Evolutionary conservation across 2,888 invertebrate species (phyloP).

Genomic region (Neoascia interrupta): DNA sequence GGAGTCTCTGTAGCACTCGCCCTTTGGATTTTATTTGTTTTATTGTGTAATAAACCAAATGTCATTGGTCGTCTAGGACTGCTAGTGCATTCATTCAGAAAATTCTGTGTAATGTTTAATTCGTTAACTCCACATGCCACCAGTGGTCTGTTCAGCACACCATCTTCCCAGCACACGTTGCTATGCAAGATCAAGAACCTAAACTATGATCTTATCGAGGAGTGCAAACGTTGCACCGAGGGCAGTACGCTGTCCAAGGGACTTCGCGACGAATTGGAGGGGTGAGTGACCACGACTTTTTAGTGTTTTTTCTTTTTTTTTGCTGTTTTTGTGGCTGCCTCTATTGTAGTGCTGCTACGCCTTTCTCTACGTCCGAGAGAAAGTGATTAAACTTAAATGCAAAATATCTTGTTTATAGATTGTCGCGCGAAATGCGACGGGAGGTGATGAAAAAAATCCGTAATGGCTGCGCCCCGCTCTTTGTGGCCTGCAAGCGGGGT

Average conservation of each 20-base stretch:
- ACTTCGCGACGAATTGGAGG: slow-evolving; percentile 76
- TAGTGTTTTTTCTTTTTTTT: slow-evolving; percentile 3
- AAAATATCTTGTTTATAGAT: too few species aligned
- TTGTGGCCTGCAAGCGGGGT: slow-evolving; percentile 84
- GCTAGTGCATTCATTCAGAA: slow-evolving; percentile 25
- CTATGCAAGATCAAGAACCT: slow-evolving; percentile 75
- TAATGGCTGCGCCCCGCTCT: slow-evolving; percentile 90
- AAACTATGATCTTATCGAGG: slow-evolving; percentile 76
- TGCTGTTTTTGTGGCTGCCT: not conserved
- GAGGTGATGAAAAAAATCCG: slow-evolving; percentile 85
- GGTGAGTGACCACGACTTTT: slow-evolving; percentile 72
- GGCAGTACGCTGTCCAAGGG: slow-evolving; percentile 75
- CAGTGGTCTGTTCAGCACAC: slow-evolving; percentile 42
- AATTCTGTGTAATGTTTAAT: slow-evolving; percentile 50
- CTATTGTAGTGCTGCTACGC: too few species aligned
- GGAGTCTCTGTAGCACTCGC: slow-evolving; percentile 1
- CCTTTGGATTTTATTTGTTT: not conserved
- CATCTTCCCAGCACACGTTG: slow-evolving; percentile 55
- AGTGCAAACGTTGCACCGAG: slow-evolving; percentile 76
- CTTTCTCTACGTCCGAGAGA: too few species aligned
- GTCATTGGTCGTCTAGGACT: slow-evolving; percentile 12
- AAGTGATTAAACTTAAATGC: slow-evolving; percentile 2
- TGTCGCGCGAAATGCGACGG: slow-evolving; percentile 83
- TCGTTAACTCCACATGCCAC: slow-evolving; percentile 47
- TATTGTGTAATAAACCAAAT: slow-evolving; percentile 18